Conservation (phyloP, 1,140 invertebrate genomes). For the Drosophila insularis region DNA sequence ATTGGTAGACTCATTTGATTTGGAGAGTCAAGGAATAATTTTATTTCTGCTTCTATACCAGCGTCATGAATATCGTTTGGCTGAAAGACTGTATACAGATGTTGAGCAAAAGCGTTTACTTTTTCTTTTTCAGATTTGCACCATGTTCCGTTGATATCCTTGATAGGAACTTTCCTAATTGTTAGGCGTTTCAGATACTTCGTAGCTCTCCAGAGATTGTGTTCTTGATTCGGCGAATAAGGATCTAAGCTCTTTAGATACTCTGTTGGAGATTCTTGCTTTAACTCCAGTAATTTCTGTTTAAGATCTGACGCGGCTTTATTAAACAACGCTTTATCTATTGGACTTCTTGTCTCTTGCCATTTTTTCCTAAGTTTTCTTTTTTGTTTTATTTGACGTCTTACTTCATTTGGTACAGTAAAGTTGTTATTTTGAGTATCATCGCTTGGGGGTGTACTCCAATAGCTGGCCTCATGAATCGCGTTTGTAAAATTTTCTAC, state of each 20-base stretch:
- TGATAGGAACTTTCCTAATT: not conserved
- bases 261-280: not conserved
- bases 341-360: too few relatives aligned
- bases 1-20: too few relatives aligned
- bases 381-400: constrained; percentile 2
- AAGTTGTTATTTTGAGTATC: not conserved
- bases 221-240: not conserved
- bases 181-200: not conserved
- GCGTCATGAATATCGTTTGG: not conserved
- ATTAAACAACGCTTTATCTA: too few relatives aligned
- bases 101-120: not conserved
- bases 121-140: too few relatives aligned
- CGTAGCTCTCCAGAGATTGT: not conserved
- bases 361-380: too few relatives aligned
- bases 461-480: not conserved
- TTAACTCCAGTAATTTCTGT: not conserved
- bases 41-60: not conserved
- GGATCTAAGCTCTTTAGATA: not conserved
- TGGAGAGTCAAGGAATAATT: too few relatives aligned
- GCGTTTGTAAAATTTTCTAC: too few relatives aligned
- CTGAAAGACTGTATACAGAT: not conserved
- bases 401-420: not conserved
- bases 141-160: too few relatives aligned
- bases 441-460: not conserved
- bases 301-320: not conserved